Conservation (phyloP, 2,113 vertebrate species). For the Vanacampus margaritifer region DNA sequence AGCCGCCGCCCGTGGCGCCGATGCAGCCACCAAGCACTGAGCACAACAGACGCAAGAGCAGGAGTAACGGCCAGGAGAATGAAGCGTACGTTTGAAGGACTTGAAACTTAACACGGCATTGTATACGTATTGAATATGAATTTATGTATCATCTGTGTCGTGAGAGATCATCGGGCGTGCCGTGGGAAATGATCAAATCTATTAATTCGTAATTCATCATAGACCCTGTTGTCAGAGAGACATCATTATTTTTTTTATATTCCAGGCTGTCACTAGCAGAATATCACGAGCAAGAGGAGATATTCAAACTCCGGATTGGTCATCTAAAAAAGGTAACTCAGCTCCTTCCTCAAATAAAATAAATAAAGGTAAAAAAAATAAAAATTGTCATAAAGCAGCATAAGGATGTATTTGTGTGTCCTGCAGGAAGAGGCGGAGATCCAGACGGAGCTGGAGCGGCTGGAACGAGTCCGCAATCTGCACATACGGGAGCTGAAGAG, state of each 20-base stretch:
- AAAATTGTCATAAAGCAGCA: background rate
- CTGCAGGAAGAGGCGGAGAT: conserved; percentile 92
- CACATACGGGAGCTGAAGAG: conserved; percentile 96
- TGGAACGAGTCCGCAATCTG: conserved; percentile 93
- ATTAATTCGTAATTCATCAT: too few species aligned
- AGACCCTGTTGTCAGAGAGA: too few species aligned
- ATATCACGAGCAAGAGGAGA: conserved; percentile 95
- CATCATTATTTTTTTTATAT: background rate
- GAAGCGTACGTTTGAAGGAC: conserved; percentile 76
- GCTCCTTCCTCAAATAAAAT: background rate
- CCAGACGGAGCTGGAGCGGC: conserved; percentile 88
- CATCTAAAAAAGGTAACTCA: conserved; percentile 88
- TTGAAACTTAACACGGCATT: background rate
- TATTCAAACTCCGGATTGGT: conserved; percentile 92
- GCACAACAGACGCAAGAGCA: conserved; percentile 89
- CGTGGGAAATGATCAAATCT: too few species aligned
- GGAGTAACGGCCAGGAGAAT: conserved; percentile 88
- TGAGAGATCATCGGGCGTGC: too few species aligned
- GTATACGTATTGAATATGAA: too few species aligned
- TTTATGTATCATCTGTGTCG: too few species aligned
- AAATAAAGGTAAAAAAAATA: background rate
- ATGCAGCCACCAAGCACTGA: conserved; percentile 81
- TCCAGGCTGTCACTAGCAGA: conserved; percentile 90
- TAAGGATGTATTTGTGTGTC: background rate
- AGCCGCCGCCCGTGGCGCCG: conserved; percentile 85